phyloP scores from a whole-genome alignment of 2,797 vertebrate genomes.

The Notoglanidium macrostoma region DNA sequence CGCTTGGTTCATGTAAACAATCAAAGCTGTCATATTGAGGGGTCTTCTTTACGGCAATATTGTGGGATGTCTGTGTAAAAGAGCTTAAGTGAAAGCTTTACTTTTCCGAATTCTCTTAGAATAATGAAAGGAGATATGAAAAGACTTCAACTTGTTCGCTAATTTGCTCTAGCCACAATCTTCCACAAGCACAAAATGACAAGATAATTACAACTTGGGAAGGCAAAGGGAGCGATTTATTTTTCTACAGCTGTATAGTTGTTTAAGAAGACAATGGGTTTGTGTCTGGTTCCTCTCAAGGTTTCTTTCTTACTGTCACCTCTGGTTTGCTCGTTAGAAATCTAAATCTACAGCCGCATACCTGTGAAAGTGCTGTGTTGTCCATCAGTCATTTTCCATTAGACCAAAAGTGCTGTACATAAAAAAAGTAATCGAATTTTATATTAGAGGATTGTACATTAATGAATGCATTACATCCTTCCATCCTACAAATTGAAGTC shows the following conservation, averaged over 20 bases:
- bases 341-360: not conserved
- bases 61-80: too few relatives aligned
- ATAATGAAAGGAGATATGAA: too few relatives aligned
- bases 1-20: too few relatives aligned
- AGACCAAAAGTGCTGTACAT: not conserved
- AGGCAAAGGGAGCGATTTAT: not conserved
- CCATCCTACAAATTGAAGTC: not conserved
- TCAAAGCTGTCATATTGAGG: too few relatives aligned
- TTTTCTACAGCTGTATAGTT: not conserved
- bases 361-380: not conserved
- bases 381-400: too few relatives aligned
- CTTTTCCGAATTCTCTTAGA: too few relatives aligned
- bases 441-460: not conserved
- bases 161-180: not conserved
- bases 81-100: too few relatives aligned
- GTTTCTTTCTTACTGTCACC: not conserved
- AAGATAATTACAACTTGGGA: not conserved
- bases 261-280: not conserved
- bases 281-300: not conserved
- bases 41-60: too few relatives aligned
- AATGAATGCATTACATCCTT: not conserved
- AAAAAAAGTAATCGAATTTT: not conserved
- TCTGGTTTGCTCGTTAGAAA: not conserved
- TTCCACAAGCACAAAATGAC: not conserved
- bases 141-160: not conserved